phyloP scores from a whole-genome alignment of 2,797 vertebrate genomes.

The Darevskia nairensis region DNA sequence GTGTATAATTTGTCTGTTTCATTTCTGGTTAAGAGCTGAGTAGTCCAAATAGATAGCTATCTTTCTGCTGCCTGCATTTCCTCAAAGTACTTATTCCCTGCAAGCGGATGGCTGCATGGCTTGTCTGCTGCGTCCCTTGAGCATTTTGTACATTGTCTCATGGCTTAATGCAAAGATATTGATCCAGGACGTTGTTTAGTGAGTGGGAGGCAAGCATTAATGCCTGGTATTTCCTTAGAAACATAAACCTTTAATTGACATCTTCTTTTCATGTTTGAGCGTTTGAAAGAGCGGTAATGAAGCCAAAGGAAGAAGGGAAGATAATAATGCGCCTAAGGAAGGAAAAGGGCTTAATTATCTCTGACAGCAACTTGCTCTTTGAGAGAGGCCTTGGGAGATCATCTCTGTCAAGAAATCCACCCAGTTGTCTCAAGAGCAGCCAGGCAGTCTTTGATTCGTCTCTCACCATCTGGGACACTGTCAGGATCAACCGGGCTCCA shows the following conservation, averaged over 20 bases:
- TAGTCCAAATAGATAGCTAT: slow-evolving; percentile 27
- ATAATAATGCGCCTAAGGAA: slow-evolving; percentile 16
- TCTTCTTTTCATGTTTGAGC: slow-evolving; percentile 51
- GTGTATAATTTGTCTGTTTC: not conserved
- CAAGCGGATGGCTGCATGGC: slow-evolving; percentile 12
- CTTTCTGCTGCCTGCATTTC: slow-evolving; percentile 22
- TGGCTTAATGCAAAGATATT: slow-evolving; percentile 51
- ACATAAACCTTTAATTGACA: slow-evolving; percentile 58
- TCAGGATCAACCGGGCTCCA: not conserved
- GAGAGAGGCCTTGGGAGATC: slow-evolving; percentile 9
- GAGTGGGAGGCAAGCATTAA: slow-evolving; percentile 50
- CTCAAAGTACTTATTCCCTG: slow-evolving; percentile 39
- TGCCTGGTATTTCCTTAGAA: slow-evolving; percentile 56
- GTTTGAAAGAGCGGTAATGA: slow-evolving; percentile 48
- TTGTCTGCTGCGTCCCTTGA: slow-evolving; percentile 46
- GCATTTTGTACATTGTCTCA: slow-evolving; percentile 57
- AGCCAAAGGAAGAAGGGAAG: slow-evolving; percentile 43
- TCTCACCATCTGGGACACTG: not conserved
- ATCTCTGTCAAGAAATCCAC: not conserved
- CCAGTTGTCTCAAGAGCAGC: not conserved
- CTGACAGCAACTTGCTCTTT: slow-evolving; percentile 16
- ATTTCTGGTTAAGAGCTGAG: slow-evolving; percentile 15
- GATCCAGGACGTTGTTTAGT: slow-evolving; percentile 57
- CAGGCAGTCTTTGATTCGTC: not conserved
- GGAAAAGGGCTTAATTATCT: slow-evolving; percentile 34